A percentile compares a stretch with the other conserved stretches of the same genome.
Conservation (phyloP, 1,140 invertebrate genomes). For the Triops cancriformis region DNA sequence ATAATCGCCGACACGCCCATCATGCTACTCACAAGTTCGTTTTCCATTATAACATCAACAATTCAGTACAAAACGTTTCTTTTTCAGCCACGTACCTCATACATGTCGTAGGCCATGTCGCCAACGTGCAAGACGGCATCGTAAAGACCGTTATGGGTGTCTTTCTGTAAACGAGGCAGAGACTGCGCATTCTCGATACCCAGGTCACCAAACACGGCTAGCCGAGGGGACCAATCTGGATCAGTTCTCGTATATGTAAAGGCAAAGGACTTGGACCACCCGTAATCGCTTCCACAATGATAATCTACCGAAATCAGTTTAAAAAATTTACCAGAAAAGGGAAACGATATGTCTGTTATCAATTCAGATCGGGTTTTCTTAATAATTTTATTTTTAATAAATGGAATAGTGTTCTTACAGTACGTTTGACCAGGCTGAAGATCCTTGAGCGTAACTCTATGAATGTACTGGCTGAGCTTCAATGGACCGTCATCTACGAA, state of each 20-base stretch:
- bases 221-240: conserved; percentile 60
- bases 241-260: conserved; percentile 58
- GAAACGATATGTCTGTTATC: too few relatives aligned
- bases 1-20: conserved; percentile 71
- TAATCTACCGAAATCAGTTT: conserved; percentile 52
- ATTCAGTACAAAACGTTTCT: not conserved
- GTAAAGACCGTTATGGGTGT: conserved; percentile 67
- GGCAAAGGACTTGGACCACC: conserved; percentile 69
- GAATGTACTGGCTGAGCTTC: conserved; percentile 67
- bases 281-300: conserved; percentile 64
- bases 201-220: conserved; percentile 52
- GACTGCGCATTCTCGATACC: conserved; percentile 45
- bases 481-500: conserved; percentile 72
- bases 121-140: conserved; percentile 87
- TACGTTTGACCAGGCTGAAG: conserved; percentile 54
- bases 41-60: conserved; percentile 26
- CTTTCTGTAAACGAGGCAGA: conserved; percentile 67
- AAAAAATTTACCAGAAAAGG: too few relatives aligned
- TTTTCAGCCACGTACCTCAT: conserved; percentile 48
- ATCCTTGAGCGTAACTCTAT: conserved; percentile 53
- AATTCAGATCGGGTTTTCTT: too few relatives aligned
- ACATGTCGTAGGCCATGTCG: conserved; percentile 94
- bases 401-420: conserved; percentile 49
- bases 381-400: too few relatives aligned
- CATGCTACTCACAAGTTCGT: conserved; percentile 42